A percentile compares a stretch with the other conserved stretches of the same genome.
Conservation (phyloP, 1,140 invertebrate genomes). For the Oncopodura yosiiana region DNA sequence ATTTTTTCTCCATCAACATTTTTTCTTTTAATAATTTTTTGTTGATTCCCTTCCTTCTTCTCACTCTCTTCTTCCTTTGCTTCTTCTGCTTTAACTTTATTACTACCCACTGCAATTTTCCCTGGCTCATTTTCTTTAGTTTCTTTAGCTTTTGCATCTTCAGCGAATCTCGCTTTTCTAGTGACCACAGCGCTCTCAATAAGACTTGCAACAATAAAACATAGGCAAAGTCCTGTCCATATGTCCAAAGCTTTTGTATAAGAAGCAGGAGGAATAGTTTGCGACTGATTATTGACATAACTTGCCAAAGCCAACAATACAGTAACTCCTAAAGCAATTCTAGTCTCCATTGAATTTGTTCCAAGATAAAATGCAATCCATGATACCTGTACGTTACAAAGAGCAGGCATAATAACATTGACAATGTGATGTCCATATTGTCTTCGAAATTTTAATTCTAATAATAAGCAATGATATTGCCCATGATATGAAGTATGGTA, state of each 20-base stretch:
- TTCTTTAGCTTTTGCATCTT: too few species aligned
- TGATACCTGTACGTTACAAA: slow-evolving; percentile 49
- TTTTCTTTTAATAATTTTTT: too few species aligned
- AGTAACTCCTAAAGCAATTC: slow-evolving; percentile 48
- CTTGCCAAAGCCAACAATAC: slow-evolving; percentile 51
- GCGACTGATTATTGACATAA: slow-evolving; percentile 44
- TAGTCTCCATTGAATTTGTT: slow-evolving; percentile 47
- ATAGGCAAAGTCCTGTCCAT: slow-evolving; percentile 49
- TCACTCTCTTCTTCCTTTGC: too few species aligned
- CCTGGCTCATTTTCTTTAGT: too few species aligned
- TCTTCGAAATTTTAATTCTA: slow-evolving; percentile 44
- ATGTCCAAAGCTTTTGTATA: slow-evolving; percentile 45
- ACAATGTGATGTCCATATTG: slow-evolving; percentile 50
- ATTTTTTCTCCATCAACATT: too few species aligned
- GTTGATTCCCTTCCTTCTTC: too few species aligned
- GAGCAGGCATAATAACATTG: slow-evolving; percentile 46
- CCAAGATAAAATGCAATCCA: slow-evolving; percentile 51
- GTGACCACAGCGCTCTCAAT: slow-evolving; percentile 51
- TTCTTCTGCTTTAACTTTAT: too few species aligned
- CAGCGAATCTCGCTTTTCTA: slow-evolving; percentile 42
- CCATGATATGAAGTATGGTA: neutral
- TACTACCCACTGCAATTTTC: too few species aligned
- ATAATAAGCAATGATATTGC: too few species aligned
- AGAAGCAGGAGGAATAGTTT: neutral
- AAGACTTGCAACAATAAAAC: slow-evolving; percentile 49